Evolutionary conservation across 2,888 invertebrate species (phyloP).

Genomic region (Phlogophora meticulosa): DNA sequence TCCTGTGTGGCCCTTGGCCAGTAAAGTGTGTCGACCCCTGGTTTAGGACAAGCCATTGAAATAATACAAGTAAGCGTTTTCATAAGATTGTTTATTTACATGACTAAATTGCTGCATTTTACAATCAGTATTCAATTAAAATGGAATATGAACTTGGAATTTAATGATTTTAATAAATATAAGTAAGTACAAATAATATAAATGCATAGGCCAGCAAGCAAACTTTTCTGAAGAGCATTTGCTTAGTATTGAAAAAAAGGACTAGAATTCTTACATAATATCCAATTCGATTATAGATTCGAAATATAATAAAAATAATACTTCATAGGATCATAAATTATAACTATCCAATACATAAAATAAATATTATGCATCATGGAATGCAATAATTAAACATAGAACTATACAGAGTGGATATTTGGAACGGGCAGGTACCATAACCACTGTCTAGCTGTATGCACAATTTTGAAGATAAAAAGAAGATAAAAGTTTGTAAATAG

Average conservation of each 20-base stretch:
- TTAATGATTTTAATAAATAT: conserved; percentile 35
- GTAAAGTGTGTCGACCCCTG: no score
- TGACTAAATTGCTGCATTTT: conserved; percentile 61
- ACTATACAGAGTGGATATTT: background rate
- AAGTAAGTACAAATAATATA: conserved; percentile 51
- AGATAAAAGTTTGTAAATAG: no score
- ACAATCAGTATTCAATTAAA: conserved; percentile 53
- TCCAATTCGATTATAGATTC: conserved; percentile 24
- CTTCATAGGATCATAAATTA: conserved; percentile 19
- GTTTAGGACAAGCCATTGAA: background rate
- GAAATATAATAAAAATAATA: conserved; percentile 40
- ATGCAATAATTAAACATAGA: conserved; percentile 41
- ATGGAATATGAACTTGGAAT: conserved; percentile 41
- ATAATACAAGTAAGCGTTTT: conserved; percentile 38
- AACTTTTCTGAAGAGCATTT: conserved; percentile 34
- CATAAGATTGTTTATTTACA: conserved; percentile 70
- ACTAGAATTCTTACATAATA: conserved; percentile 57
- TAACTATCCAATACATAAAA: conserved; percentile 29
- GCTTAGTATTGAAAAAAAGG: conserved; percentile 38
- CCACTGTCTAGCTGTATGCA: no score
- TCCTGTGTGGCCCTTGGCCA: no score
- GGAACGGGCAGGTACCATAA: no score
- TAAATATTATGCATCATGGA: conserved; percentile 34
- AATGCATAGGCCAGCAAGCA: conserved; percentile 63
- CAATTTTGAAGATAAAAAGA: no score